A percentile compares a stretch with the other conserved stretches of the same genome.
Conservation (phyloP, 2,797 vertebrate genomes). For the Euphonia xanthogaster region DNA sequence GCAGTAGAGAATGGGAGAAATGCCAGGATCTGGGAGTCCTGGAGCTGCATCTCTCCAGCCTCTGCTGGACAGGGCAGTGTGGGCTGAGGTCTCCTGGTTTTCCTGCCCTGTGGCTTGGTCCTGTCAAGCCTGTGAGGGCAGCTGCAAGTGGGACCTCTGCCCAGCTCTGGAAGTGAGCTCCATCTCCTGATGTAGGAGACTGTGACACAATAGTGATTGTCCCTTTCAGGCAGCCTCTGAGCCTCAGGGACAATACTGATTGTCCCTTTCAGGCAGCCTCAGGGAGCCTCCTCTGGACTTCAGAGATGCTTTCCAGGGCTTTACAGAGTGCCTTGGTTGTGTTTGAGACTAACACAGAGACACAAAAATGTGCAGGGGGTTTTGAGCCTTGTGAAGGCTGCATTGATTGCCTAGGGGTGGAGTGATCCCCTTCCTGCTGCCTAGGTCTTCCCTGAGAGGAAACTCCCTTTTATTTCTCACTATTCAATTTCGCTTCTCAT, state of each 20-base stretch:
- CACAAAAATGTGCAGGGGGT: accelerated
- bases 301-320: neutral
- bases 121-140: neutral
- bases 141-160: neutral
- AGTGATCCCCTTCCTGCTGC: neutral
- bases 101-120: neutral
- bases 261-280: neutral
- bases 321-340: neutral
- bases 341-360: neutral
- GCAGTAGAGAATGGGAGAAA: neutral
- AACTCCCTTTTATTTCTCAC: neutral
- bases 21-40: neutral
- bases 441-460: neutral
- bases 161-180: neutral
- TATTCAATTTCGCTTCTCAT: neutral
- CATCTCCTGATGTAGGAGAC: neutral
- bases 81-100: neutral
- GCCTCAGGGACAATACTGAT: too few relatives aligned
- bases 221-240: neutral
- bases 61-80: neutral
- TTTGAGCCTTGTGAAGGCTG: neutral
- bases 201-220: neutral
- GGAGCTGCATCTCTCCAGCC: neutral
- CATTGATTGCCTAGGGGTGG: neutral
- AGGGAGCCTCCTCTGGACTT: neutral